These are phyloP conservation scores for Dendronephthya gigantea DNA, from an alignment of 64 coral and sea anemone genomes.

Conservation along the genomic window DNA sequence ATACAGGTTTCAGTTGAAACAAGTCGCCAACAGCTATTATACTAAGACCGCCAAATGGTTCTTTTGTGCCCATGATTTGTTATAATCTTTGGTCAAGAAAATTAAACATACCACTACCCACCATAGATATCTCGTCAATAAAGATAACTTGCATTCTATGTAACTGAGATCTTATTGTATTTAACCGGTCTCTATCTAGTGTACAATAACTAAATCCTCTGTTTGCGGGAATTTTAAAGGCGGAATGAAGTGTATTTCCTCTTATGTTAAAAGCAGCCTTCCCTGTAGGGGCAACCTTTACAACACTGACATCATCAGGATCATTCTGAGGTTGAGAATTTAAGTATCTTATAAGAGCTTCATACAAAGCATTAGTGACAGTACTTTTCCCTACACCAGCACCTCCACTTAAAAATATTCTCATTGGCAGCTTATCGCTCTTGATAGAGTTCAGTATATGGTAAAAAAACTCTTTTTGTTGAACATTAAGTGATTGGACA, in stretches of 20 bases:
- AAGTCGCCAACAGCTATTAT: no score
- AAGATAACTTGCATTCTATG: not conserved
- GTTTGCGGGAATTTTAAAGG: conserved; percentile 51
- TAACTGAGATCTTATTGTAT: conserved; percentile 29
- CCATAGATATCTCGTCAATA: not conserved
- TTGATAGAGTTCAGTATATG: not conserved
- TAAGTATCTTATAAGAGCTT: not conserved
- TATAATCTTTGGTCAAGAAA: conserved; percentile 41
- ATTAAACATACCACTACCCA: conserved; percentile 59
- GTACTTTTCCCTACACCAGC: conserved; percentile 1
- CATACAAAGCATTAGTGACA: not conserved
- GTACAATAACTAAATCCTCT: conserved; percentile 42
- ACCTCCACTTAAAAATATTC: not conserved
- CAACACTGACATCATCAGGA: not conserved
- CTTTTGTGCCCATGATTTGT: not conserved
- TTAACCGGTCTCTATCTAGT: conserved; percentile 36
- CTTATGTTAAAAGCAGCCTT: conserved; percentile 21
- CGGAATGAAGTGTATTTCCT: conserved; percentile 35
- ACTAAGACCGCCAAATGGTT: no score
- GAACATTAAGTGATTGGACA: not conserved
- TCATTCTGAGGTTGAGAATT: not conserved
- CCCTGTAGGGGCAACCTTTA: not conserved
- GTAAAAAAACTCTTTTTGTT: not conserved
- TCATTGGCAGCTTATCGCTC: not conserved
- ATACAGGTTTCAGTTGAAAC: conserved; percentile 30